These are phyloP conservation scores for Iselma pallidipennis DNA, from an alignment of 2,888 invertebrate species.

Conservation along the genomic window DNA sequence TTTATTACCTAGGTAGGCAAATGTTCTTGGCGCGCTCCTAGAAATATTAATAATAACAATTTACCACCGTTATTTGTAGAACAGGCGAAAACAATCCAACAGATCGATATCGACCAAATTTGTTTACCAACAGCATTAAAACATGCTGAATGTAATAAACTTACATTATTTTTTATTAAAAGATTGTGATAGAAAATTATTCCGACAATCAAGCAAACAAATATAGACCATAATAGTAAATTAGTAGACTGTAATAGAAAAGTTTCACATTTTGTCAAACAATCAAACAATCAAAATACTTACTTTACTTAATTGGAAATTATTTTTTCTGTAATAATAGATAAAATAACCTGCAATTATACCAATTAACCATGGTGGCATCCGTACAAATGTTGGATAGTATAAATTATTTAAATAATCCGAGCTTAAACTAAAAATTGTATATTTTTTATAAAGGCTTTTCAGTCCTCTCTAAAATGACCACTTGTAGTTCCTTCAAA, in stretches of 20 bases:
- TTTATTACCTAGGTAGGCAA: no score
- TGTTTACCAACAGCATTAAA: neutral
- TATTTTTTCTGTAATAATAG: neutral
- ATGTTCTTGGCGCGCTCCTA: neutral
- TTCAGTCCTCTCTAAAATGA: no score
- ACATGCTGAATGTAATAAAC: neutral
- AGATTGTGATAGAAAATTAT: neutral
- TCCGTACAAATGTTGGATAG: conserved; percentile 9
- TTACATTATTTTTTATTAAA: neutral
- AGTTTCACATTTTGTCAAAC: neutral
- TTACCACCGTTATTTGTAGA: neutral
- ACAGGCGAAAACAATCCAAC: conserved; percentile 3
- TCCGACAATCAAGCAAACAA: neutral
- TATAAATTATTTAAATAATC: conserved; percentile 8
- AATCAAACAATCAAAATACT: neutral
- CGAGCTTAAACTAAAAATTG: neutral
- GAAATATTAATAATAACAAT: neutral
- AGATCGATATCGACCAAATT: neutral
- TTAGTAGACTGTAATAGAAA: neutral
- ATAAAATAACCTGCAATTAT: conserved; percentile 17
- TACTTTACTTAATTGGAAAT: neutral
- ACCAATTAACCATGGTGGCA: conserved; percentile 17
- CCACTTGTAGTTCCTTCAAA: no score
- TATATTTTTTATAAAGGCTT: no score
- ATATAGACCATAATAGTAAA: neutral